Conservation (phyloP, 2,113 vertebrate genomes). For the Cyanistes caeruleus region DNA sequence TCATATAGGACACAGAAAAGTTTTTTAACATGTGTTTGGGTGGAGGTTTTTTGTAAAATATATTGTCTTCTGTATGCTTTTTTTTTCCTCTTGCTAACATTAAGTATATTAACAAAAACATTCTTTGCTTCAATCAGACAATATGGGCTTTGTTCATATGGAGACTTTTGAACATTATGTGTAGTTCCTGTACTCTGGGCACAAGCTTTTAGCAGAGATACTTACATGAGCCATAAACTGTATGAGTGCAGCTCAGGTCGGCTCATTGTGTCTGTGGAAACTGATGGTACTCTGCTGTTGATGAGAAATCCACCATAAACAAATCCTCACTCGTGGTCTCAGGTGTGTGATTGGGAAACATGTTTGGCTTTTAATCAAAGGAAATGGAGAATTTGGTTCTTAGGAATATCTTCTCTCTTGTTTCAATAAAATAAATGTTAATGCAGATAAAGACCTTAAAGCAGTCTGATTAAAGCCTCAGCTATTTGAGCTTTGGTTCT, state of each 20-base stretch:
- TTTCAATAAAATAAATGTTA: constrained; percentile 21
- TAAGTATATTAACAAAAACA: background rate
- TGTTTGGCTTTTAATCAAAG: constrained; percentile 1
- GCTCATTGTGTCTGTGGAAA: background rate
- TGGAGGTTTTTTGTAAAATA: background rate
- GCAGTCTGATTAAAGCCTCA: background rate
- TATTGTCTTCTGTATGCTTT: background rate
- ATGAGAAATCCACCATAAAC: background rate
- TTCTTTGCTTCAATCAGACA: background rate
- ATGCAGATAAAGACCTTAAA: background rate
- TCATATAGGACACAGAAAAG: background rate
- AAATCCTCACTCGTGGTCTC: background rate
- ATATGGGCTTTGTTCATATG: background rate
- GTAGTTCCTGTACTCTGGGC: background rate
- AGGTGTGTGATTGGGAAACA: background rate
- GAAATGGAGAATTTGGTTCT: background rate
- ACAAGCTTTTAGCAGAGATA: background rate
- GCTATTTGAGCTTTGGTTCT: background rate
- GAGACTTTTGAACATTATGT: background rate
- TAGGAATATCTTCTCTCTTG: background rate
- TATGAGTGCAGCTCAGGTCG: background rate
- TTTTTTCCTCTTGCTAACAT: background rate
- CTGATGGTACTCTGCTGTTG: background rate
- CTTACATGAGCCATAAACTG: background rate
- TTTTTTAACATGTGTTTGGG: background rate